A percentile compares a stretch with the other conserved stretches of the same genome.
These are phyloP conservation scores for Salvelinus sp. DNA, from an alignment of 2,113 vertebrate genomes.

Conservation along the genomic window DNA sequence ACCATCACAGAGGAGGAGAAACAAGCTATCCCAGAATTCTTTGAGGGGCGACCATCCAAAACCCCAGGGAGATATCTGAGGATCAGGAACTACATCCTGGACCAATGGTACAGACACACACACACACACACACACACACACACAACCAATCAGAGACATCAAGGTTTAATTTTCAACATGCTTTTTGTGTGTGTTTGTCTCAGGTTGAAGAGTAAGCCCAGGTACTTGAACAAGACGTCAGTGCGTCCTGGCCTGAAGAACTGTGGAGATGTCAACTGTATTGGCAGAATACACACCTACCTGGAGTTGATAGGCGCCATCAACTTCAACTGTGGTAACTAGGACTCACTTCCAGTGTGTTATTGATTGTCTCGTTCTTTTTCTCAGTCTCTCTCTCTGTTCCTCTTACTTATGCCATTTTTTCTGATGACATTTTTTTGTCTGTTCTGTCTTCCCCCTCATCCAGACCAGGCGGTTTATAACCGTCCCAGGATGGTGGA, in stretches of 20 bases:
- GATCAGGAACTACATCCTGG: constrained; percentile 97
- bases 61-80: constrained; percentile 96
- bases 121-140: background rate
- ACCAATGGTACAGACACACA: constrained; percentile 84
- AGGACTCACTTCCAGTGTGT: background rate
- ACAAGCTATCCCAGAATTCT: constrained; percentile 95
- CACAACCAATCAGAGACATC: background rate
- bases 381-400: background rate
- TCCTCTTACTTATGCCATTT: background rate
- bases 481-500: constrained; percentile 86
- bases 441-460: background rate
- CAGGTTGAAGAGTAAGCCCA: constrained; percentile 88
- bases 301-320: constrained; percentile 94
- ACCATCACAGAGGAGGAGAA: constrained; percentile 91
- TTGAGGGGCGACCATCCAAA: constrained; percentile 94
- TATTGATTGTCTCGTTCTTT: background rate
- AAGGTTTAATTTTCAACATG: no score
- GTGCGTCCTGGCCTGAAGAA: constrained; percentile 96
- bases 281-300: constrained; percentile 96
- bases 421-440: background rate
- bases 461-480: constrained; percentile 90
- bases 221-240: constrained; percentile 96
- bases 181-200: constrained; percentile 4
- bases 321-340: constrained; percentile 94
- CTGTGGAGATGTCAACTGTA: constrained; percentile 98